A percentile compares a stretch with the other conserved stretches of the same genome.
Conservation (phyloP, 2,888 invertebrate genomes). For the Aspidiotus rigidus region DNA sequence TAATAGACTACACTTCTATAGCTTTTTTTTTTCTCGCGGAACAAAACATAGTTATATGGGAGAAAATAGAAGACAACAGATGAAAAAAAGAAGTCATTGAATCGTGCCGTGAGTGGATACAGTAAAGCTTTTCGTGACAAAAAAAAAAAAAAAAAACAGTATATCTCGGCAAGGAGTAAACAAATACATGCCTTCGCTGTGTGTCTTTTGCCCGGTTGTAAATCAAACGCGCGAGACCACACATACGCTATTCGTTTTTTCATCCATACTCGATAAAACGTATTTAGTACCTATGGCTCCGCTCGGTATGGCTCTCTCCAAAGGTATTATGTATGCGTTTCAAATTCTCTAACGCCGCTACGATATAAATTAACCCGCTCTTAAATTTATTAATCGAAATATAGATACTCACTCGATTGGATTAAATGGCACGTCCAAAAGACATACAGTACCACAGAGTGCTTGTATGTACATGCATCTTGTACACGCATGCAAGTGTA, state of each 20-base stretch:
- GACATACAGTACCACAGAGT: neutral
- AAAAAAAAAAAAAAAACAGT: slow-evolving; percentile 17
- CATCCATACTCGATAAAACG: slow-evolving; percentile 14
- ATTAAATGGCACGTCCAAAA: slow-evolving; percentile 12
- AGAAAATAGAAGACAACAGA: neutral
- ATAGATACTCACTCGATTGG: neutral
- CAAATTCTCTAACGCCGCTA: slow-evolving; percentile 13
- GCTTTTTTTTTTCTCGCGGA: no score
- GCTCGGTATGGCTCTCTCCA: no score
- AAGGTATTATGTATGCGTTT: neutral
- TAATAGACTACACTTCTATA: no score
- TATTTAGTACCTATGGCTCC: neutral
- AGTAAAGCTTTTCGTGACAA: slow-evolving; percentile 9
- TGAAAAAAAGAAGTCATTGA: slow-evolving; percentile 21
- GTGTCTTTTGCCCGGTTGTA: slow-evolving; percentile 28
- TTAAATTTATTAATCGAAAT: slow-evolving; percentile 27
- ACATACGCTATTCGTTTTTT: slow-evolving; percentile 19
- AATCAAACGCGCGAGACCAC: slow-evolving; percentile 26
- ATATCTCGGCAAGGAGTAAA: slow-evolving; percentile 17
- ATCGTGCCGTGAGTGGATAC: slow-evolving; percentile 25
- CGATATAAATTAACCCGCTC: slow-evolving; percentile 16
- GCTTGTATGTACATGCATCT: no score
- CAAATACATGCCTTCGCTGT: slow-evolving; percentile 26
- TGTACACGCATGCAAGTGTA: no score
- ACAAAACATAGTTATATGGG: no score